These are phyloP conservation scores for Luperina testacea DNA, from an alignment of 2,888 invertebrate genomes.

Conservation along the genomic window DNA sequence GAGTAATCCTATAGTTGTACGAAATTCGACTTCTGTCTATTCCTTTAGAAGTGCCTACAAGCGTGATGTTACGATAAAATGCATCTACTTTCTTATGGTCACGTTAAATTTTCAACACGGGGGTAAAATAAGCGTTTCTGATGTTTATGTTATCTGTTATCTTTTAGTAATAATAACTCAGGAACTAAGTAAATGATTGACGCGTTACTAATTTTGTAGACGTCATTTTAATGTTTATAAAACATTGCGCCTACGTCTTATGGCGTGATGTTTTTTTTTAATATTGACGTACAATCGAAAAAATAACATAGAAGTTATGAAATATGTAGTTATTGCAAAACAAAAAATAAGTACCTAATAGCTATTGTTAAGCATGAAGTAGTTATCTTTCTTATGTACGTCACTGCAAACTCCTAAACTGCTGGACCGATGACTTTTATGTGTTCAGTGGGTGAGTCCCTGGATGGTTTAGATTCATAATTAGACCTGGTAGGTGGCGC, in stretches of 20 bases:
- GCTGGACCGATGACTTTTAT: neutral
- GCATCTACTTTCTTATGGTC: neutral
- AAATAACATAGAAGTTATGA: neutral
- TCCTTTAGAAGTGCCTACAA: neutral
- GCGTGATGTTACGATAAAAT: neutral
- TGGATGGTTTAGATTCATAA: neutral
- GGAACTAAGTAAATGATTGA: constrained; percentile 16
- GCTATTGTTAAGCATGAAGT: too few species aligned
- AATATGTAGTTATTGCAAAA: neutral
- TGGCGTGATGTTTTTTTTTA: constrained; percentile 6
- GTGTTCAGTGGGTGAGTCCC: neutral
- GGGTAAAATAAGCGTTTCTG: neutral
- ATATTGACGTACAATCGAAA: neutral
- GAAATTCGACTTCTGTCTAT: neutral
- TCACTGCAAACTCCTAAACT: neutral
- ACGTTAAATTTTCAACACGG: constrained; percentile 2
- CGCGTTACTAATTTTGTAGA: constrained; percentile 1
- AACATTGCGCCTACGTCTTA: constrained; percentile 31
- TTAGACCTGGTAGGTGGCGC: neutral
- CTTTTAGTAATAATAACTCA: constrained; percentile 11
- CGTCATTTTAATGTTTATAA: constrained; percentile 52
- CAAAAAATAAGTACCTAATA: neutral
- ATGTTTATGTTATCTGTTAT: constrained; percentile 31
- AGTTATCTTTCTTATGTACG: neutral
- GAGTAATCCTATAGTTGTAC: neutral